Conservation (phyloP, 2,888 invertebrate species). For the Petrolisthes manimaculis region DNA sequence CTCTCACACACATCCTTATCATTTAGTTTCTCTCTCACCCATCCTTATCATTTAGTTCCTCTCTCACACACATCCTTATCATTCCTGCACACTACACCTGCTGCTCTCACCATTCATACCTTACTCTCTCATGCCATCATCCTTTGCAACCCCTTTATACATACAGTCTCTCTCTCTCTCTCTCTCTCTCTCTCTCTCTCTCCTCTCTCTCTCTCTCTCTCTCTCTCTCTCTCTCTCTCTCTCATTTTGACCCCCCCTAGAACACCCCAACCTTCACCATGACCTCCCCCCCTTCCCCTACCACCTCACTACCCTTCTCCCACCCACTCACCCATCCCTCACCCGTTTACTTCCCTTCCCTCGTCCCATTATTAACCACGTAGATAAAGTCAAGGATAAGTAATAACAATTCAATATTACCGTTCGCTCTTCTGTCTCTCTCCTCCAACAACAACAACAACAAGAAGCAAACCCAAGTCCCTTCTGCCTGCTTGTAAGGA, state of each 20-base stretch:
- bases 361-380: too few species aligned
- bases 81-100: neutral
- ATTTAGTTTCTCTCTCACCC: neutral
- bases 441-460: too few species aligned
- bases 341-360: neutral
- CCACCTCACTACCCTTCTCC: neutral
- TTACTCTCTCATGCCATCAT: slow-evolving; percentile 11
- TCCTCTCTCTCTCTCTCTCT: neutral
- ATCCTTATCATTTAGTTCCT: neutral
- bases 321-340: neutral
- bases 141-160: neutral
- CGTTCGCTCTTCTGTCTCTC: too few species aligned
- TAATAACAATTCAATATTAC: too few species aligned
- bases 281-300: neutral
- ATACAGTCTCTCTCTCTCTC: slow-evolving; percentile 1
- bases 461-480: too few species aligned
- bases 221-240: neutral
- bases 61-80: neutral
- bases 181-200: neutral
- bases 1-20: neutral
- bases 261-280: neutral
- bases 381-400: too few species aligned
- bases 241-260: neutral
- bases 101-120: neutral
- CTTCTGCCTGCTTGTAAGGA: too few species aligned